These are phyloP conservation scores for Odobenus rosmarus DNA, from an alignment of 2,113 vertebrate species.

Conservation along the genomic window DNA sequence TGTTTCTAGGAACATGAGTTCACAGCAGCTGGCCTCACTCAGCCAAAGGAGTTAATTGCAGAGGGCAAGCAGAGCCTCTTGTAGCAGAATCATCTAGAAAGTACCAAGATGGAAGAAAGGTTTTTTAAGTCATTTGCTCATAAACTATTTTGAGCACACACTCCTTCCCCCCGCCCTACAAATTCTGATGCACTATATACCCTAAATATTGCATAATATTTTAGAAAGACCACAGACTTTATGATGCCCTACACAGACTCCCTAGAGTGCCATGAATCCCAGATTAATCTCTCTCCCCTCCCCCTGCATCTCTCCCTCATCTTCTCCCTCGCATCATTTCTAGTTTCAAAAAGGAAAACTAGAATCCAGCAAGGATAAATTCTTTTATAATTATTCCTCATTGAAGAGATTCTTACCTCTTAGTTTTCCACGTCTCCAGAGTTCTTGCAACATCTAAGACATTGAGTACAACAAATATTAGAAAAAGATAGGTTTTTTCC, in stretches of 20 bases:
- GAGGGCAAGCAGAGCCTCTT: neutral
- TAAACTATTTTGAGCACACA: neutral
- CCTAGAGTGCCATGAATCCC: neutral
- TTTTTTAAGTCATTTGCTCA: neutral
- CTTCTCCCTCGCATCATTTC: neutral
- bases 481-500: neutral
- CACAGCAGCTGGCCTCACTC: neutral
- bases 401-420: neutral
- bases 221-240: neutral
- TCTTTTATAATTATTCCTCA: neutral
- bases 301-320: neutral
- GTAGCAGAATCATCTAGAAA: neutral
- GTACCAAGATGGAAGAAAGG: neutral
- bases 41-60: neutral
- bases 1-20: neutral
- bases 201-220: neutral
- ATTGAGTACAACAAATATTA: neutral
- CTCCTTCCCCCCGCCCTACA: accelerated
- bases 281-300: neutral
- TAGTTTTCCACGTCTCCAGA: neutral
- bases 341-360: neutral
- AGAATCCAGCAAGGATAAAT: neutral
- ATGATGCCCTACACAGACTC: neutral
- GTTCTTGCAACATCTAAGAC: neutral
- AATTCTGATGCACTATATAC: neutral